Percentiles rank a stretch among this genome's conserved stretches.
Evolutionary conservation across 2,888 invertebrate species (phyloP).

Genomic region (Tachystola acroxantha): DNA sequence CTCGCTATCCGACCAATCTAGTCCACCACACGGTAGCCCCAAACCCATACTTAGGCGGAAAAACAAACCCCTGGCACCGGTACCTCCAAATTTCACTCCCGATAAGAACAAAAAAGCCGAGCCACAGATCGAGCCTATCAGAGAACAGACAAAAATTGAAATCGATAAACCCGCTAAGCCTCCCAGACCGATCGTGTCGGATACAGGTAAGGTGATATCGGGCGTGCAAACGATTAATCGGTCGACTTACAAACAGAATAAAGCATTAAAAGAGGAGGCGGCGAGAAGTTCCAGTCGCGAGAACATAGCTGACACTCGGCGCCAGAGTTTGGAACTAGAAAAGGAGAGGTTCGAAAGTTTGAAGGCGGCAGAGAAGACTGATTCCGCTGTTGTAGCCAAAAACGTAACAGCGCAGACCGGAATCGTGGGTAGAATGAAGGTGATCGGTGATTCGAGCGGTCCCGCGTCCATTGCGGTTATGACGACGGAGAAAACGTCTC

Average conservation of each 20-base stretch:
- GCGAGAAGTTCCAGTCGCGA: constrained; percentile 58
- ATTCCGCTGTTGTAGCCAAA: constrained; percentile 50
- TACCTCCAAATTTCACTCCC: constrained; percentile 80
- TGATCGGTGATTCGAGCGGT: constrained; percentile 38
- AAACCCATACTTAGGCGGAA: constrained; percentile 84
- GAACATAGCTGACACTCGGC: constrained; percentile 58
- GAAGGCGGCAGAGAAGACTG: constrained; percentile 30
- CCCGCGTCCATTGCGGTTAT: constrained; percentile 49
- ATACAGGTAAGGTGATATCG: constrained; percentile 64
- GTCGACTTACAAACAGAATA: constrained; percentile 73
- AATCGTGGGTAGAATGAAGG: constrained; percentile 60
- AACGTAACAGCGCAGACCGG: constrained; percentile 66
- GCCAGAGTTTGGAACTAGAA: constrained; percentile 77
- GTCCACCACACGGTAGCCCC: constrained; percentile 86
- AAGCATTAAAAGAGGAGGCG: constrained; percentile 67
- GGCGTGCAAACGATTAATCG: constrained; percentile 80
- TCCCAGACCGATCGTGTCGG: constrained; percentile 77
- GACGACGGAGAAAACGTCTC: constrained; percentile 22
- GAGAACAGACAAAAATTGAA: constrained; percentile 37
- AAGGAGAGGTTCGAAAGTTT: constrained; percentile 59
- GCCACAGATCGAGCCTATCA: constrained; percentile 4
- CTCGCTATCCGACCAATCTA: constrained; percentile 82
- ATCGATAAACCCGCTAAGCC: constrained; percentile 80
- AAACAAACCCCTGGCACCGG: constrained; percentile 86
- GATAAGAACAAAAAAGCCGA: constrained; percentile 61